Evolutionary conservation across 2,113 vertebrate species (phyloP).

Genomic region (Tympanuchus pallidicinctus): DNA sequence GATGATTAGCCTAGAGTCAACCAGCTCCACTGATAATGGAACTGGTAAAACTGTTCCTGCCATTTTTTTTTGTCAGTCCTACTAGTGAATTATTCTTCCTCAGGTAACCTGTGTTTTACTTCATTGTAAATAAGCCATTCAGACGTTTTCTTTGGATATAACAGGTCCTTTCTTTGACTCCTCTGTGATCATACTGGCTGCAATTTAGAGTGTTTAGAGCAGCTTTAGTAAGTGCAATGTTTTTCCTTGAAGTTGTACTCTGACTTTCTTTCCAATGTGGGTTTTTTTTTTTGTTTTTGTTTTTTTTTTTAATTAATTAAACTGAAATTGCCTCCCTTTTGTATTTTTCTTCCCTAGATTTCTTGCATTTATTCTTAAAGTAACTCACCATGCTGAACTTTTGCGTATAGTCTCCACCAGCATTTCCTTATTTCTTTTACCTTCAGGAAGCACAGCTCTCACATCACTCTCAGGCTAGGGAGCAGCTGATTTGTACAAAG

Average conservation of each 20-base stretch:
- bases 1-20: conserved; percentile 3
- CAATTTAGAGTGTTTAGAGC: neutral
- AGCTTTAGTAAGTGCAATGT: neutral
- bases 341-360: neutral
- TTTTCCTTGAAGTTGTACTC: neutral
- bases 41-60: neutral
- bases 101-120: conserved; percentile 25
- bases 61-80: neutral
- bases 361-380: neutral
- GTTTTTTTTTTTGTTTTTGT: neutral
- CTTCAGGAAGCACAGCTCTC: neutral
- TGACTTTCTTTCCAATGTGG: neutral
- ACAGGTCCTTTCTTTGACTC: neutral
- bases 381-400: neutral
- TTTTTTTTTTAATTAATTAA: neutral
- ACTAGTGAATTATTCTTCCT: neutral
- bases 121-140: neutral
- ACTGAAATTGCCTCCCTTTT: neutral
- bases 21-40: neutral
- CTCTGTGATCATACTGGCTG: neutral
- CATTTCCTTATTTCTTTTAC: neutral
- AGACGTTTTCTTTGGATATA: neutral
- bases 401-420: neutral
- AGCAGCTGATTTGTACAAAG: neutral
- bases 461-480: neutral